Evolutionary conservation across 2,888 invertebrate species (phyloP).

Genomic region (Dolomedes plantarius): DNA sequence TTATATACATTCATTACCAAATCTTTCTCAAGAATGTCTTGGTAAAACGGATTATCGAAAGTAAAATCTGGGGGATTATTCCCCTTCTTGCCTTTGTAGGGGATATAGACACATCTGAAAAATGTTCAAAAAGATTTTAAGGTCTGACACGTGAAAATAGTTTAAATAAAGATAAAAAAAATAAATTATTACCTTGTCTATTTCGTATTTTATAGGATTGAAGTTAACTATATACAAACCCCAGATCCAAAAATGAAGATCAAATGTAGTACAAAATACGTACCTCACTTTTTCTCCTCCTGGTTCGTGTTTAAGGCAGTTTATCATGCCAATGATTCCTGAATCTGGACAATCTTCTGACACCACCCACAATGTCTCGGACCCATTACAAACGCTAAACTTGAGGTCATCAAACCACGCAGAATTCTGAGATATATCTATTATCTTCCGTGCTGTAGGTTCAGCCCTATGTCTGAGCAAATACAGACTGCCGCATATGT

Average conservation of each 20-base stretch:
- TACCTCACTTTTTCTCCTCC: constrained; percentile 75
- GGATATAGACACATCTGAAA: background rate
- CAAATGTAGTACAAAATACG: too few relatives aligned
- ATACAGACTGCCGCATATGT: constrained; percentile 20
- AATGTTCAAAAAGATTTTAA: too few relatives aligned
- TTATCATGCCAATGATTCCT: constrained; percentile 77
- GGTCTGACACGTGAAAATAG: too few relatives aligned
- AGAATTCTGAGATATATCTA: background rate
- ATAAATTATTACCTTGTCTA: too few relatives aligned
- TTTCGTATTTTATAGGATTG: too few relatives aligned
- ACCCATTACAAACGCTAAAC: background rate
- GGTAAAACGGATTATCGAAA: constrained; percentile 66
- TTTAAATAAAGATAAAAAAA: too few relatives aligned
- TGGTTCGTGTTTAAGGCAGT: constrained; percentile 78
- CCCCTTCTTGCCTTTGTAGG: background rate
- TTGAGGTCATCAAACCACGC: background rate
- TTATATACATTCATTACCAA: constrained; percentile 87
- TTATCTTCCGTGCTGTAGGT: background rate
- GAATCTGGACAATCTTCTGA: background rate
- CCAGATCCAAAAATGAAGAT: too few relatives aligned
- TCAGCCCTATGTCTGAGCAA: constrained; percentile 8
- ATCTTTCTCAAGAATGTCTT: constrained; percentile 81
- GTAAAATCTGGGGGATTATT: constrained; percentile 24
- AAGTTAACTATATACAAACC: too few relatives aligned
- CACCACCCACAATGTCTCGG: constrained; percentile 77